A percentile compares a stretch with the other conserved stretches of the same genome.
phyloP scores from a whole-genome alignment of 2,113 vertebrate genomes.

The Eptesicus fuscus region DNA sequence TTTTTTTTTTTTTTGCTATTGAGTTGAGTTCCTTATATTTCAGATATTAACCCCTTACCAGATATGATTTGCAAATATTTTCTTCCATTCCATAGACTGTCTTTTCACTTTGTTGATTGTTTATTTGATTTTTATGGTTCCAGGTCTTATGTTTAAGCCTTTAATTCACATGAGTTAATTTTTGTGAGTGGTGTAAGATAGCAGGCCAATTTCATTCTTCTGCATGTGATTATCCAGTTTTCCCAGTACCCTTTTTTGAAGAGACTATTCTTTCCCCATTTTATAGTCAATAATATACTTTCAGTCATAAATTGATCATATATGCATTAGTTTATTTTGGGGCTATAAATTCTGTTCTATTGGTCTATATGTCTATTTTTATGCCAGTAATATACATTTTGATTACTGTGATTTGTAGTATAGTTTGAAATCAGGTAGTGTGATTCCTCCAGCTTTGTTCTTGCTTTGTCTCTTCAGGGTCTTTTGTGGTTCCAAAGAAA shows the following conservation, averaged over 20 bases:
- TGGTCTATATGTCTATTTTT: not conserved
- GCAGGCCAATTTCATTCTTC: not conserved
- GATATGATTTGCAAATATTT: not conserved
- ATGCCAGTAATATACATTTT: not conserved
- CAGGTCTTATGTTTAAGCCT: not conserved
- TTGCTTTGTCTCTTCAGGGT: not conserved
- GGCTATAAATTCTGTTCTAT: not conserved
- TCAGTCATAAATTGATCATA: not conserved
- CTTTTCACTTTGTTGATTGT: not conserved
- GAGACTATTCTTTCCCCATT: not conserved
- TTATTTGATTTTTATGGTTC: not conserved
- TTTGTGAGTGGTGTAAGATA: not conserved
- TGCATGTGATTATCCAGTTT: not conserved
- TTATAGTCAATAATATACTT: not conserved
- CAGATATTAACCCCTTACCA: not conserved
- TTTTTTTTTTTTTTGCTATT: not conserved
- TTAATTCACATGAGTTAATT: not conserved
- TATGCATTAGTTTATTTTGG: not conserved
- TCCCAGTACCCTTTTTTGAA: not conserved
- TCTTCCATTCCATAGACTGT: not conserved
- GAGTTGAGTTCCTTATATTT: not conserved
- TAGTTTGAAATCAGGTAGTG: not conserved
- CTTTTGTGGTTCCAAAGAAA: not conserved
- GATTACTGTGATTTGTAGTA: not conserved
- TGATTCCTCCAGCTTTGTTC: not conserved